Base-by-base conservation (phyloP, 2,113 vertebrate species). In the Mola mola region DNA sequence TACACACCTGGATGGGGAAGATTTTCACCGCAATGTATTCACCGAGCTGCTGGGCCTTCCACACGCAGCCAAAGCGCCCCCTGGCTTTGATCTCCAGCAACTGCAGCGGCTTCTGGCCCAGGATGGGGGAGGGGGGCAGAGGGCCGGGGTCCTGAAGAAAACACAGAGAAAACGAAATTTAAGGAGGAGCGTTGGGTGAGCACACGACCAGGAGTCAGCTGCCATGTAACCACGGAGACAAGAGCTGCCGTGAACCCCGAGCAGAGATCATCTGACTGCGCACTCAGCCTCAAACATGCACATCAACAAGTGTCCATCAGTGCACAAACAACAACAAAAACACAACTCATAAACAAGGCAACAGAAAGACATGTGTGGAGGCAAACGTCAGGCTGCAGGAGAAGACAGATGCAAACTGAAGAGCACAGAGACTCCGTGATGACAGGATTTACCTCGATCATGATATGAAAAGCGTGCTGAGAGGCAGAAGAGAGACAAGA, bases 391-490 rank as follows among this genome's bases (percentile, higher is more conserved):
- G 15, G 56, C 56, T 25, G 55, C 7, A 29, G 19, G 19, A 42
- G 0, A 2, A 31, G 4, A 4, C 28, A 31, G 41, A 71, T 47
- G 36, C 42, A 41, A 63, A 63, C 22, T 4, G 4, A 34, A 63
- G 41, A 1, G 11, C 13, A 12, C 20, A 16, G 34, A 24, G 12
- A 36, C 12, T 4, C 2, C n/a, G n/a, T n/a, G n/a, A n/a, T n/a
- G 13, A 7, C 2, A 9, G 28, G 13, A 92, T 95, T 96, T 96
- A 97, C 95, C 96, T 97, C 96, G 85, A 96, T 94, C 96, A 96
- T 96, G 90, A 97, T 96, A 92, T 97, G 96, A 95, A 97, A 97
- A 93, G 96, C 94, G 74, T 96, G 95, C 95, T 97, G 92, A 94
- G 92, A 89, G 88, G 93, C 46, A 91, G 92, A 94, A 92, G 71